phyloP scores from a whole-genome alignment of 2,888 invertebrate species.

The Alcis repandata region DNA sequence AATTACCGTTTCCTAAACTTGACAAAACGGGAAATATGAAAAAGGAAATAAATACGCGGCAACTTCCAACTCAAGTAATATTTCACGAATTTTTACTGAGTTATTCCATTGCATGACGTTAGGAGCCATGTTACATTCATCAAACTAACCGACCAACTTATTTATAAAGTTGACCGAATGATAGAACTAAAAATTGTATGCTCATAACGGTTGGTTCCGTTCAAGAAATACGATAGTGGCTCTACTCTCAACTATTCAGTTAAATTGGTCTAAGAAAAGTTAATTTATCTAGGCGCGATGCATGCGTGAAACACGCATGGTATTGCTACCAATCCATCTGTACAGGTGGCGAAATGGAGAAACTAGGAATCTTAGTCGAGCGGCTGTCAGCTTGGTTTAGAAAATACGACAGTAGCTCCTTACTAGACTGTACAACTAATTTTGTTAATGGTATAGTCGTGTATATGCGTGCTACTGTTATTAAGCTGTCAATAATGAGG shows the following conservation, averaged over 20 bases:
- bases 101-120: conserved; percentile 50
- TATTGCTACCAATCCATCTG: not conserved
- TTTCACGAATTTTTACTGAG: conserved; percentile 18
- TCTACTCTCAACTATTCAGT: not conserved
- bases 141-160: conserved; percentile 36
- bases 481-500: conserved; percentile 20
- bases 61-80: conserved; percentile 6
- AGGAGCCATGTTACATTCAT: conserved; percentile 52
- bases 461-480: conserved; percentile 13
- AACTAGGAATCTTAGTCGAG: not conserved
- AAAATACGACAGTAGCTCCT: not conserved
- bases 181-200: not conserved
- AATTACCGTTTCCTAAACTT: conserved; percentile 15
- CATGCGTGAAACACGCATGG: conserved; percentile 47
- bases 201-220: not conserved
- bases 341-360: not conserved
- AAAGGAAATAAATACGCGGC: conserved; percentile 23
- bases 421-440: not conserved
- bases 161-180: not conserved
- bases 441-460: not conserved
- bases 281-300: conserved; percentile 54
- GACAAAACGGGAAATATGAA: conserved; percentile 13
- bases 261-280: conserved; percentile 27
- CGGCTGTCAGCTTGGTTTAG: not conserved
- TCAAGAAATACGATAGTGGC: not conserved